Evolutionary conservation across 2,888 invertebrate genomes (phyloP), one percentile per base, ranked within the genome.

Genomic region (Hirtodrosophila alboralis): DNA sequence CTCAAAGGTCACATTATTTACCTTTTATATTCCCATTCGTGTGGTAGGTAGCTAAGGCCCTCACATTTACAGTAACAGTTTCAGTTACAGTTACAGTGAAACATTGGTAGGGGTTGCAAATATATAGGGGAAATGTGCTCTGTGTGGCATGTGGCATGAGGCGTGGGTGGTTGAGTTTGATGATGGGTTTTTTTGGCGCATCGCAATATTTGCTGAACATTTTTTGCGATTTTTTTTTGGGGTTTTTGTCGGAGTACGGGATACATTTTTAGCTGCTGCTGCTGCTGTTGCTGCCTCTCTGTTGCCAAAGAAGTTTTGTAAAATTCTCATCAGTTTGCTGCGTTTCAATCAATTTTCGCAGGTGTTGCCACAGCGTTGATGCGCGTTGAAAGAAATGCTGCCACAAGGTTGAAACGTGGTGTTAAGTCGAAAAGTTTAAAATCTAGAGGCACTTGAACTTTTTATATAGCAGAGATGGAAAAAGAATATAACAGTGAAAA

Each of bases 1-100:
- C 83, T 83, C 83, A 77, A 68, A 83, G 83, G 83, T 83, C 83
- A 83, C 85, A 83, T 84, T 83, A 83, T 81, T 83, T 83, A 83
- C 83, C 85, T 85, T 83, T 83, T 83, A 79, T 83, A 85, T 83
- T 79, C 83, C 79, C 76, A 79, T 84, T 80, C 79, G 77, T 64
- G 73, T 47, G 45, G 44, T 51, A 33, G 40, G n/a, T n/a, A n/a
- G n/a, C n/a, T n/a, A n/a, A n/a, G 41, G 54, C 40, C 41, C 33
- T 10, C 30, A 47, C 30, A 28, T 45, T 61, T 41, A 44, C 45
- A 27, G 34, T 37, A 49, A 43, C 58, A 14, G 43, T 48, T 36
- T 51, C 74, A 45, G 72, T 53, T 38, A 26, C 45, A 27, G 37
- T 37, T 3, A 5, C 14, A 14, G 44, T 28, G 40, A 16, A 13